phyloP scores from a whole-genome alignment of 2,113 vertebrate genomes.

The Callionymus lyra region DNA sequence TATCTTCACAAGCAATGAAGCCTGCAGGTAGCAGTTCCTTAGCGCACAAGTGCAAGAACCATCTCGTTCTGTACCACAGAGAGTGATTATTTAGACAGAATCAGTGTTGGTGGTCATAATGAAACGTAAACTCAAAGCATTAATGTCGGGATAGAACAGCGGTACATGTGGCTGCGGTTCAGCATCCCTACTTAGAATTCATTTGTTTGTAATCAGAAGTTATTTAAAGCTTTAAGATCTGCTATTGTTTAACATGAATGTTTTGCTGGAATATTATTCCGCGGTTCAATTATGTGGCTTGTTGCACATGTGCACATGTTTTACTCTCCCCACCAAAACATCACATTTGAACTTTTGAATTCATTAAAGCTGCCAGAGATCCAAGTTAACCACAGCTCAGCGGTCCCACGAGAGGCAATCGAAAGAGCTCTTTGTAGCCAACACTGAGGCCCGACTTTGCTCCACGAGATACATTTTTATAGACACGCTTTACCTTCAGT shows the following conservation, averaged over 20 bases:
- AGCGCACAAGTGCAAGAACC: too few relatives aligned
- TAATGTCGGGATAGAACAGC: too few relatives aligned
- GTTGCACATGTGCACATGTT: neutral
- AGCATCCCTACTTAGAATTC: too few relatives aligned
- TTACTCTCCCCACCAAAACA: too few relatives aligned
- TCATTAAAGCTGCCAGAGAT: neutral
- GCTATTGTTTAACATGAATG: neutral
- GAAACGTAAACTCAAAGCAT: too few relatives aligned
- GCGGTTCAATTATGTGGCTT: neutral
- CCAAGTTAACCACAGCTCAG: constrained; percentile 1
- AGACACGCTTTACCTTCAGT: neutral
- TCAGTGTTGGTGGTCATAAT: too few relatives aligned
- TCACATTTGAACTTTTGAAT: neutral
- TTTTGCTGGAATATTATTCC: neutral
- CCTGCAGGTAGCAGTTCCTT: too few relatives aligned
- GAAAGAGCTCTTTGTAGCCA: neutral
- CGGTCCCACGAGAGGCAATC: constrained; percentile 2
- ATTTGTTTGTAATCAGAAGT: too few relatives aligned
- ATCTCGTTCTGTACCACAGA: too few relatives aligned
- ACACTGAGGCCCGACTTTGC: neutral
- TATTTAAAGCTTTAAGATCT: neutral
- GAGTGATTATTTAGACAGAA: too few relatives aligned
- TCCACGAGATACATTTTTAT: neutral
- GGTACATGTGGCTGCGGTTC: too few relatives aligned
- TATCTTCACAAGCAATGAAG: too few relatives aligned